Evolutionary conservation across 2,888 invertebrate species (phyloP), one percentile per base, ranked within the genome.

Genomic region (Drosophila testacea): DNA sequence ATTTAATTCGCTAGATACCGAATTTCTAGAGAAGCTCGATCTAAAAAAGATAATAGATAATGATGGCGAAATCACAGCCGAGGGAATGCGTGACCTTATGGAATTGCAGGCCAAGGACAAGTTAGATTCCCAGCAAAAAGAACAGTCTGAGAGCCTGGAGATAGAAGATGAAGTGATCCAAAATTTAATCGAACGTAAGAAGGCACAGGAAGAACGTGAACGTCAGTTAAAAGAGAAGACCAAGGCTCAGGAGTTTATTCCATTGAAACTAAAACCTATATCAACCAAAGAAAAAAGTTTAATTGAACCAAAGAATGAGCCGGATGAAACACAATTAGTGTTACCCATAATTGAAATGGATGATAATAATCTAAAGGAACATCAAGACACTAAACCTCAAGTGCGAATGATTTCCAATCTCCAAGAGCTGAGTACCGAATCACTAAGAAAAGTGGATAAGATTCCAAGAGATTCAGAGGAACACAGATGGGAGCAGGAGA

Each of bases 1-100:
- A 6, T 88, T 84, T n/a, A 77, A 68, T 4, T 79, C 78, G 0
- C 71, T 91, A 4, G 91, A 91, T 41, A 48, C 74, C 0, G 86
- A 91, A 42, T 89, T 91, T 34, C 66, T 90, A 2, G 79, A 84
- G 2, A 90, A 86, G 28, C 42, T 91, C 32, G 81, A 88, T 41
- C 73, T 91, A 4, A 64, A 89, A 3, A 77, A 86, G 42, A 65
- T 81, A 0, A 60, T 78, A 4, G 70, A 60, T 13, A 52, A 44
- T 3, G 87, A 88, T 42, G 86, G 83, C 0, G 79, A 88, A 55
- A 69, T 79, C 7, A 79, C 77, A 4, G 84, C 74, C 0, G 88
- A 83, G 30, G 89, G 88, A 54, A 84, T 87, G 60, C 82, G 84
- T 4, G 88, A 83, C 51, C 89, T 86, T 38, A 84, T 81, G 11